Conservation (phyloP, 1,140 invertebrate genomes). For the Brachystomella parvula region DNA sequence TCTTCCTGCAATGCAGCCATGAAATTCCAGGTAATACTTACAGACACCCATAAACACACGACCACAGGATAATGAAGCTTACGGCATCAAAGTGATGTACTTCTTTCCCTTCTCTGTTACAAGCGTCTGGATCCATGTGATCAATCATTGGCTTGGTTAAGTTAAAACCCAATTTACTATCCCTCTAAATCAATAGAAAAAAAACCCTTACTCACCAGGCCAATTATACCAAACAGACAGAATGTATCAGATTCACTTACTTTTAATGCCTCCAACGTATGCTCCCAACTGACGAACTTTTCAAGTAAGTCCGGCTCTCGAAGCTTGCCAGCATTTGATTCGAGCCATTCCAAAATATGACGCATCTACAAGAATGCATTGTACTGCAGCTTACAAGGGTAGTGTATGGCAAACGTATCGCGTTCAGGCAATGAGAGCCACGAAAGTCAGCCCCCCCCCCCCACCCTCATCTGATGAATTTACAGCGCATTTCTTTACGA, state of each 20-base stretch:
- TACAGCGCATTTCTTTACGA: no score
- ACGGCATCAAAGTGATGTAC: slow-evolving; percentile 79
- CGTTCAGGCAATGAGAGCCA: no score
- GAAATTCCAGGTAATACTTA: neutral
- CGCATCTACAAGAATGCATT: slow-evolving; percentile 14
- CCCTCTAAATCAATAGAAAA: slow-evolving; percentile 19
- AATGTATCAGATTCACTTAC: slow-evolving; percentile 9
- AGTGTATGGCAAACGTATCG: no score
- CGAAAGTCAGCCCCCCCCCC: no score
- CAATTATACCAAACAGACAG: neutral
- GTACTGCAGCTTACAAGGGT: no score
- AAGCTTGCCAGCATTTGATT: slow-evolving; percentile 12
- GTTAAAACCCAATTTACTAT: slow-evolving; percentile 15
- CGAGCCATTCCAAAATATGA: slow-evolving; percentile 30
- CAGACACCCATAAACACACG: neutral
- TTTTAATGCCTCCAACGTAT: slow-evolving; percentile 30
- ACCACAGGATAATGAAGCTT: slow-evolving; percentile 5
- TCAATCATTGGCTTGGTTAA: slow-evolving; percentile 51
- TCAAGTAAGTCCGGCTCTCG: slow-evolving; percentile 18
- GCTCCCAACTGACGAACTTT: slow-evolving; percentile 30
- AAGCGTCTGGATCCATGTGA: slow-evolving; percentile 87
- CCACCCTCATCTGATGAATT: no score
- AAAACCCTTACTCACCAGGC: neutral
- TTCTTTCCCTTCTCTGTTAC: slow-evolving; percentile 63
- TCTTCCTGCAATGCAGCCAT: slow-evolving; percentile 30